A percentile compares a stretch with the other conserved stretches of the same genome.
Evolutionary conservation across 2,797 vertebrate genomes (phyloP).

Genomic region (Dryobates pubescens): DNA sequence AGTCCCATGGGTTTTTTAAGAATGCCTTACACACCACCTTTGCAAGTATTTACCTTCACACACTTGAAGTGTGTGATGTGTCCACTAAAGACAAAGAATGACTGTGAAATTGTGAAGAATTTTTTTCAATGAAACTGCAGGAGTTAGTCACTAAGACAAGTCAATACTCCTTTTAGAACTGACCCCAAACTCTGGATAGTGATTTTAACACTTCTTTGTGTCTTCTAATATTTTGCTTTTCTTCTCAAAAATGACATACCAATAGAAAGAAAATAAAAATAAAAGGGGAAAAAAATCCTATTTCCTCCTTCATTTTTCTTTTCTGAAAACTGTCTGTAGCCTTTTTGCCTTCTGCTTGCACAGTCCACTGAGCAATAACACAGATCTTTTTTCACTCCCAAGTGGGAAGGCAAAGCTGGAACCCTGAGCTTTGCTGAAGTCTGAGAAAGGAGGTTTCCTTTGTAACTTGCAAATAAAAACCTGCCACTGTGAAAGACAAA

Average conservation of each 20-base stretch:
- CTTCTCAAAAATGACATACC: not conserved
- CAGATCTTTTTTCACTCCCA: conserved; percentile 1
- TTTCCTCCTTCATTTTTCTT: not conserved
- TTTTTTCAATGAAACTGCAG: not conserved
- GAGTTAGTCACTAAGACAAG: not conserved
- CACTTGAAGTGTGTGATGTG: not conserved
- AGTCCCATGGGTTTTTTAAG: not conserved
- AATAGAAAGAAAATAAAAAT: not conserved
- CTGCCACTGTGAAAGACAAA: conserved; percentile 12
- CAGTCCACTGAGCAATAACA: conserved; percentile 56
- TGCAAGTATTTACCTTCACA: not conserved
- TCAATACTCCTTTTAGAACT: not conserved
- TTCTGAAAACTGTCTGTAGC: conserved; percentile 19
- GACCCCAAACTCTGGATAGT: not conserved
- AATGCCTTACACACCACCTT: not conserved
- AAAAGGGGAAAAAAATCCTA: not conserved
- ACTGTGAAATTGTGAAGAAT: not conserved
- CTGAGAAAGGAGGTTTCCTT: conserved; percentile 43
- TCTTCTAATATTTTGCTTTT: conserved; percentile 5
- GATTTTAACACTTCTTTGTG: not conserved
- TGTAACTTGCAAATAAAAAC: conserved; percentile 22
- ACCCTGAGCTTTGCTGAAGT: conserved; percentile 9
- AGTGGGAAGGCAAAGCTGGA: conserved; percentile 25
- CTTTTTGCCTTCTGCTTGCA: conserved; percentile 45
- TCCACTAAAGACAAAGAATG: not conserved